Evolutionary conservation across 2,888 invertebrate genomes (phyloP).

Genomic region (Lepidonotus clava): DNA sequence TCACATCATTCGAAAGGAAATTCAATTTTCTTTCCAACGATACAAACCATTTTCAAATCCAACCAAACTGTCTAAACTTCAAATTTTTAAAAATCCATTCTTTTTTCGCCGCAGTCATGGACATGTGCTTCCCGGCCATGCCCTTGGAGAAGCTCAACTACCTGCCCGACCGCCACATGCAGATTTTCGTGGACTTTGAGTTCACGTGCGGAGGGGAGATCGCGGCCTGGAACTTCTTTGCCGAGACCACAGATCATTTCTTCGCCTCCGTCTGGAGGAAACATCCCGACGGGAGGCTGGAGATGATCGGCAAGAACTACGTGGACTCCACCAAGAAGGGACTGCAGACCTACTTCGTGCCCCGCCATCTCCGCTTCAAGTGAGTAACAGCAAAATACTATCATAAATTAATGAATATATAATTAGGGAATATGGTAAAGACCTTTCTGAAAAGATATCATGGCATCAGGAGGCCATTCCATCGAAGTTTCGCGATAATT

Average conservation of each 20-base stretch:
- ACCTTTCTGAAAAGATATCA: too few species aligned
- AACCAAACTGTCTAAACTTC: too few species aligned
- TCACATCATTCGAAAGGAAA: too few species aligned
- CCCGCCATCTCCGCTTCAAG: neutral
- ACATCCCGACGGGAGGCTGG: neutral
- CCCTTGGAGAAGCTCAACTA: neutral
- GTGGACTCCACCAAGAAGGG: neutral
- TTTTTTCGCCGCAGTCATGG: too few species aligned
- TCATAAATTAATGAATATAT: too few species aligned
- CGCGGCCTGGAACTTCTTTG: slow-evolving; percentile 28
- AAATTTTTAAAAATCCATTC: too few species aligned
- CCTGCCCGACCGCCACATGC: neutral
- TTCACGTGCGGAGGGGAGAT: slow-evolving; percentile 26
- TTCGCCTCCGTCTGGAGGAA: slow-evolving; percentile 19
- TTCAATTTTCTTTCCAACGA: too few species aligned
- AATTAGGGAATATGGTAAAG: too few species aligned
- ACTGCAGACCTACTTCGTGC: neutral
- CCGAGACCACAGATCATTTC: neutral
- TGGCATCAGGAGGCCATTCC: too few species aligned
- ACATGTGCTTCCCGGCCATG: neutral
- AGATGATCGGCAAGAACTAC: slow-evolving; percentile 25
- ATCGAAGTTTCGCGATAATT: too few species aligned
- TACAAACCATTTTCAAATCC: too few species aligned
- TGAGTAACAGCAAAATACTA: neutral
- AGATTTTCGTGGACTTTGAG: neutral